phyloP scores from a whole-genome alignment of 2,113 vertebrate genomes.

The Pachyramphus minor region DNA sequence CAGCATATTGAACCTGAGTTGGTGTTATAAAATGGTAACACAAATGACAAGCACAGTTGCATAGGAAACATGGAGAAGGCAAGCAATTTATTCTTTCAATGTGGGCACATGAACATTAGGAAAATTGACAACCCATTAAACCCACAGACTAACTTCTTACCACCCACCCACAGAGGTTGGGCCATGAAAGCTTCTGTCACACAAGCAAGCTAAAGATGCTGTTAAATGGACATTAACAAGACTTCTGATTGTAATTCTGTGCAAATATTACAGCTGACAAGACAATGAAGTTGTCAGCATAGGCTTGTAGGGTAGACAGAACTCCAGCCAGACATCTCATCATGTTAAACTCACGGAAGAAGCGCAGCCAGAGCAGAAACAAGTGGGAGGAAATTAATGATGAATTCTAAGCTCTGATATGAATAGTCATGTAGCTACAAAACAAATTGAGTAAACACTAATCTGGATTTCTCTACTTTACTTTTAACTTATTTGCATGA shows the following conservation, averaged over 20 bases:
- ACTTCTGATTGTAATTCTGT: neutral
- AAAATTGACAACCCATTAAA: neutral
- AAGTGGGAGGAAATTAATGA: neutral
- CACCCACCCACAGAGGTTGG: neutral
- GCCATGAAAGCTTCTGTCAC: neutral
- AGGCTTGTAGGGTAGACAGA: neutral
- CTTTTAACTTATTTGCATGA: neutral
- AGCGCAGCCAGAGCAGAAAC: neutral
- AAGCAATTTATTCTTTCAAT: neutral
- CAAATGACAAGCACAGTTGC: neutral
- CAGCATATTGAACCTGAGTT: neutral
- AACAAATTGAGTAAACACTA: neutral
- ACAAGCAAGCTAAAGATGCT: neutral
- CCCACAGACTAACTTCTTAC: neutral
- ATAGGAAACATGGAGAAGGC: neutral
- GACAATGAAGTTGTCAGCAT: neutral
- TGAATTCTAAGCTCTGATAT: neutral
- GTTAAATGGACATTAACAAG: neutral
- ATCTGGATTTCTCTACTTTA: neutral
- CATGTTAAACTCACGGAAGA: neutral
- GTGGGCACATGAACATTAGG: neutral
- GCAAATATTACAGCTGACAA: neutral
- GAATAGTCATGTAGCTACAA: neutral
- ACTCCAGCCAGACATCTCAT: neutral
- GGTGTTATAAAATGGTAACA: neutral